A percentile compares a stretch with the other conserved stretches of the same genome.
These are phyloP conservation scores for Mylabris sibirica DNA, from an alignment of 2,888 invertebrate genomes.

Conservation along the genomic window DNA sequence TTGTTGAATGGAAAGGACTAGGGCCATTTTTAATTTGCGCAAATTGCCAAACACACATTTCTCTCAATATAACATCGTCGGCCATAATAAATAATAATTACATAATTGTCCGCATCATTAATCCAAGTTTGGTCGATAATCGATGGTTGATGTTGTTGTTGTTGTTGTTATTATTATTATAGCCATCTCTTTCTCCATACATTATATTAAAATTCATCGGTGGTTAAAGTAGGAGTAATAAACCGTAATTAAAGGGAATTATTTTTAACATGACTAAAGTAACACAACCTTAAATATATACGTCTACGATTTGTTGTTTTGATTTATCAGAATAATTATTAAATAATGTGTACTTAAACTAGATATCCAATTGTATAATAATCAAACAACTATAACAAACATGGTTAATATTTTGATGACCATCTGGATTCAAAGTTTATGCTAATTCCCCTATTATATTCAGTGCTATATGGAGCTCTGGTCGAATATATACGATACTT, in stretches of 20 bases:
- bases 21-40: neutral
- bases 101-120: slow-evolving; percentile 42
- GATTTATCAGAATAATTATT: slow-evolving; percentile 64
- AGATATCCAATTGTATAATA: slow-evolving; percentile 44
- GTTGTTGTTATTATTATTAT: slow-evolving; percentile 8
- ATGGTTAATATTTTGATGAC: slow-evolving; percentile 4
- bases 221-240: slow-evolving; percentile 54
- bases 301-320: slow-evolving; percentile 60
- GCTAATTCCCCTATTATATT: slow-evolving; percentile 63
- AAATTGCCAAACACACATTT: slow-evolving; percentile 24
- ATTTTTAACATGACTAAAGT: slow-evolving; percentile 58
- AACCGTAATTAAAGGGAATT: slow-evolving; percentile 62
- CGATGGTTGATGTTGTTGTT: slow-evolving; percentile 31
- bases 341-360: slow-evolving; percentile 61
- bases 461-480: slow-evolving; percentile 59
- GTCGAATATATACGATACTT: slow-evolving; percentile 34
- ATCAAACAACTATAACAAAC: neutral
- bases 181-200: neutral
- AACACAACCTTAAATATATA: slow-evolving; percentile 57
- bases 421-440: slow-evolving; percentile 53
- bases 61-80: slow-evolving; percentile 17
- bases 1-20: neutral
- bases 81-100: slow-evolving; percentile 43
- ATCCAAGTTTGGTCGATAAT: slow-evolving; percentile 35
- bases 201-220: slow-evolving; percentile 43